These are phyloP conservation scores for Dipodomys ordii DNA, from an alignment of 2,113 vertebrate genomes.

Conservation along the genomic window DNA sequence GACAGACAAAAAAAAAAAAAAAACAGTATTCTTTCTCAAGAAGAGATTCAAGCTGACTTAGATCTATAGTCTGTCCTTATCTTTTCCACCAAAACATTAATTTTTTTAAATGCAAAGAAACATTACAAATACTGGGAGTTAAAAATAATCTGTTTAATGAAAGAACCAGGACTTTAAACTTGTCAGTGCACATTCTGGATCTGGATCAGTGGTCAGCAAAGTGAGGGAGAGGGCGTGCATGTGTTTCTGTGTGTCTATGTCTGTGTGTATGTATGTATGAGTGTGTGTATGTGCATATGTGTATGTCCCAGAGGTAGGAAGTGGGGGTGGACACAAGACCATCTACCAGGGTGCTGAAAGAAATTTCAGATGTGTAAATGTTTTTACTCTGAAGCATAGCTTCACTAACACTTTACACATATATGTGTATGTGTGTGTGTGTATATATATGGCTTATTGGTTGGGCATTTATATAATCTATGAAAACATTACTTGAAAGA, in stretches of 20 bases:
- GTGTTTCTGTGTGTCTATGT: no score
- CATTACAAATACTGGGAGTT: slow-evolving; percentile 13
- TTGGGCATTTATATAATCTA: neutral
- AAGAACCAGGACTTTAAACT: slow-evolving; percentile 36
- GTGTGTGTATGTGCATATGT: neutral
- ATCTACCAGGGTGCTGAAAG: neutral
- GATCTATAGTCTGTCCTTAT: neutral
- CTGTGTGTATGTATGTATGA: no score
- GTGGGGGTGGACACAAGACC: neutral
- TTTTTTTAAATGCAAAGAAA: neutral
- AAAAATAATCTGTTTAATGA: slow-evolving; percentile 43
- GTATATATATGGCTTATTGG: neutral
- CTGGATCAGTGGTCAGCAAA: slow-evolving; percentile 67
- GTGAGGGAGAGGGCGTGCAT: neutral
- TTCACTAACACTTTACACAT: no score
- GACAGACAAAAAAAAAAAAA: no score
- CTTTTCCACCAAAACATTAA: neutral
- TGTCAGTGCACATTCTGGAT: slow-evolving; percentile 47
- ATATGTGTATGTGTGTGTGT: no score
- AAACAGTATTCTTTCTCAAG: neutral
- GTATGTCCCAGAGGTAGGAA: neutral
- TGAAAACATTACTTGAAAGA: neutral
- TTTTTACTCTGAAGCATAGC: neutral
- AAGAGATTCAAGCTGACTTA: neutral
- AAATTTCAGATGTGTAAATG: neutral